These are phyloP conservation scores for Ptilodon capucinus DNA, from an alignment of 2,888 invertebrate species.

Conservation along the genomic window DNA sequence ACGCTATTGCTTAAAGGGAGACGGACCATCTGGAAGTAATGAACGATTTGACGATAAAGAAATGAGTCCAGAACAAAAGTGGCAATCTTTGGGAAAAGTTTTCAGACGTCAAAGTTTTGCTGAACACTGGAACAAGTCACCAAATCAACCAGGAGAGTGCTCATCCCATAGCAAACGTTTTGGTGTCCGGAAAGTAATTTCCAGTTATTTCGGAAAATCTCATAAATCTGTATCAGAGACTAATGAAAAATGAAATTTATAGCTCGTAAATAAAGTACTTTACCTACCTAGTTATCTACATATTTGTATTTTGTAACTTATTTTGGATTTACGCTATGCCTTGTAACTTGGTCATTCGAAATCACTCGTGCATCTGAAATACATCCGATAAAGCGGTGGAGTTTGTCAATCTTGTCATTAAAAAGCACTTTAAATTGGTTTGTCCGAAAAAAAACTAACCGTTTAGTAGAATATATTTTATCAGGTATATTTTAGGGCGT, in stretches of 20 bases:
- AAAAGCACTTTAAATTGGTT: no score
- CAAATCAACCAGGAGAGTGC: conserved; percentile 58
- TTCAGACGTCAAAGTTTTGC: conserved; percentile 72
- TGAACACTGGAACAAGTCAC: conserved; percentile 62
- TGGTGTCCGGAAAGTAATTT: conserved; percentile 68
- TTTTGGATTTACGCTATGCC: no score
- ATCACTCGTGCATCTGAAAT: no score
- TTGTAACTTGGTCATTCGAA: no score
- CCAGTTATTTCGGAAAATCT: conserved; percentile 71
- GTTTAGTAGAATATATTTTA: no score
- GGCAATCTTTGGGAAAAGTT: conserved; percentile 77
- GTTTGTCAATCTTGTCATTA: no score
- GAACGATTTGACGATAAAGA: conserved; percentile 66
- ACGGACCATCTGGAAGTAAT: conserved; percentile 60
- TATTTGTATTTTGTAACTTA: no score
- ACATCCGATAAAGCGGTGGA: no score
- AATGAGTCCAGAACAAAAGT: conserved; percentile 69
- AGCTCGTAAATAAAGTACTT: conserved; percentile 14
- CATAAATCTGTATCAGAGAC: conserved; percentile 46
- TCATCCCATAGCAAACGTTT: conserved; percentile 63
- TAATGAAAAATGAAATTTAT: conserved; percentile 54
- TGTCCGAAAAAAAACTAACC: no score
- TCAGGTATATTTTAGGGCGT: no score
- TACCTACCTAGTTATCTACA: no score
- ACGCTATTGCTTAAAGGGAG: conserved; percentile 65